Conservation (phyloP, 2,113 vertebrate species). For the Terrapene triunguis region DNA sequence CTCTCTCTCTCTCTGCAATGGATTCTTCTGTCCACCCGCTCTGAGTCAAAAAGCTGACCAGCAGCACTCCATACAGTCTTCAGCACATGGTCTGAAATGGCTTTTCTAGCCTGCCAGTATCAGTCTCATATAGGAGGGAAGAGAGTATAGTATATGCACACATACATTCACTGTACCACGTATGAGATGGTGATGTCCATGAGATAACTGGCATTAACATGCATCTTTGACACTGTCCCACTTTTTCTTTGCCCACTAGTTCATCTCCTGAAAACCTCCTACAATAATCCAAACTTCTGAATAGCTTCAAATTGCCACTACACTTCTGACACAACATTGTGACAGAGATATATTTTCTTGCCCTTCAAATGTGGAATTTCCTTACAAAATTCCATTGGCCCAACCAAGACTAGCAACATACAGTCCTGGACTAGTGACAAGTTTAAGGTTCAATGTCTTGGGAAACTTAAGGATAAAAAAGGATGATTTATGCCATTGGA, state of each 20-base stretch:
- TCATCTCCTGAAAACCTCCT: not conserved
- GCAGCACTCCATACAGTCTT: not conserved
- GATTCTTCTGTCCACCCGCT: not conserved
- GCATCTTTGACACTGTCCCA: not conserved
- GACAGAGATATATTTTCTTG: not conserved
- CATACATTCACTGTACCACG: not conserved
- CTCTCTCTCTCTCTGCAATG: not conserved
- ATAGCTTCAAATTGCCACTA: not conserved
- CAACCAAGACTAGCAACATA: not conserved
- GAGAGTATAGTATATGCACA: not conserved
- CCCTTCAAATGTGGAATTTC: not conserved
- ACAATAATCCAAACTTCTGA: not conserved
- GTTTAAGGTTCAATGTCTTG: not conserved
- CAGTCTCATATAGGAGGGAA: not conserved
- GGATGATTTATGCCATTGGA: not conserved
- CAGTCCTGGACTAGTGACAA: not conserved
- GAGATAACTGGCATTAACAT: not conserved
- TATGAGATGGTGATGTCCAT: not conserved
- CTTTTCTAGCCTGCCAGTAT: not conserved
- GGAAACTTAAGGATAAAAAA: not conserved
- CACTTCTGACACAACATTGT: not conserved
- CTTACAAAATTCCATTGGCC: not conserved
- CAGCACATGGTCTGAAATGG: not conserved
- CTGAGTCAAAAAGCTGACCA: not conserved
- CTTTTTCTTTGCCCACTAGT: accelerated